These are phyloP conservation scores for Leptocoma aspasia DNA, from an alignment of 2,113 vertebrate species.

Conservation along the genomic window DNA sequence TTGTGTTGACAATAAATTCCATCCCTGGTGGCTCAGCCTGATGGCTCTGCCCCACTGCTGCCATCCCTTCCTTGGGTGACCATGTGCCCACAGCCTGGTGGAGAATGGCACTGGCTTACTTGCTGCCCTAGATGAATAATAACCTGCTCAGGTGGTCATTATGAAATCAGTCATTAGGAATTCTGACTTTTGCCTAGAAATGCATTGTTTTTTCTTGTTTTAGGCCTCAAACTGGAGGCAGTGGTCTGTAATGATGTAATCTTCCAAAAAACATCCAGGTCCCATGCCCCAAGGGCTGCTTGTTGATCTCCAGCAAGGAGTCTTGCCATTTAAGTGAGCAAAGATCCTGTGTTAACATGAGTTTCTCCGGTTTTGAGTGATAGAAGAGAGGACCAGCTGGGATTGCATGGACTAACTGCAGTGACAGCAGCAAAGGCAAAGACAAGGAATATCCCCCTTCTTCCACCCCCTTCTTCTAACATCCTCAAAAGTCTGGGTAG, in stretches of 20 bases:
- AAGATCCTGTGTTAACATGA: not conserved
- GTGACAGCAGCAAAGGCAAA: not conserved
- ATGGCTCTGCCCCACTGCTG: not conserved
- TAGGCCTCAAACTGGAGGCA: not conserved
- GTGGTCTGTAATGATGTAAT: not conserved
- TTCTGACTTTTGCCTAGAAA: not conserved
- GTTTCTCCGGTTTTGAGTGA: not conserved
- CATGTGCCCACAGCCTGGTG: fast-evolving
- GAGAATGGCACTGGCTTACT: not conserved
- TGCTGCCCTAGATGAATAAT: not conserved
- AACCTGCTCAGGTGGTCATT: not conserved
- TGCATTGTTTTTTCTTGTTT: not conserved
- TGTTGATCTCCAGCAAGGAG: not conserved
- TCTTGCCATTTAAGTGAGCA: not conserved
- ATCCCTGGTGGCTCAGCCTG: not conserved
- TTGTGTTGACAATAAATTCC: fast-evolving
- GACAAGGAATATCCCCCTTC: not conserved
- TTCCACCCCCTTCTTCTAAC: not conserved
- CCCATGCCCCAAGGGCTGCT: not conserved
- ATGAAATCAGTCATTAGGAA: not conserved
- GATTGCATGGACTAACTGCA: not conserved
- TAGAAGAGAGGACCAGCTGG: not conserved
- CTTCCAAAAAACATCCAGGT: not conserved
- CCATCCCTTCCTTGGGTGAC: not conserved
- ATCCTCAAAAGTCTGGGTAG: not conserved